Percentiles rank a stretch among this genome's conserved stretches.
phyloP scores from a whole-genome alignment of 2,888 invertebrate species.

The Branchipolynoe longqiensis region DNA sequence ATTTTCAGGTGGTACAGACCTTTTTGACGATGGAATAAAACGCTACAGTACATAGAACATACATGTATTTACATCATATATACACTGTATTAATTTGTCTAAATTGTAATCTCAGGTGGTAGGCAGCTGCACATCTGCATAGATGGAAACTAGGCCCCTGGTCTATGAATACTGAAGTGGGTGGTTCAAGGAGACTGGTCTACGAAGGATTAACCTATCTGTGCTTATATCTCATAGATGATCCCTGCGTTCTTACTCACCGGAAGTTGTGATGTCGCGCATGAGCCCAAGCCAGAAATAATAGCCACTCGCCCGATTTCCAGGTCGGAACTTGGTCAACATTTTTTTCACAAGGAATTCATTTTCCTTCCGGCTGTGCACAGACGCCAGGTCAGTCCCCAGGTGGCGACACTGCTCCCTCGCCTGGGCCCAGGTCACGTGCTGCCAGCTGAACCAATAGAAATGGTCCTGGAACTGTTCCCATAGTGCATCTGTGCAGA shows the following conservation, averaged over 20 bases:
- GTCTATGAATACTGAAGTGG: too few species aligned
- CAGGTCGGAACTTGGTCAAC: constrained; percentile 4
- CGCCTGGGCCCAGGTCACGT: constrained; percentile 45
- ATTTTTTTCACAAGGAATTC: constrained; percentile 31
- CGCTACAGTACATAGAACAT: too few species aligned
- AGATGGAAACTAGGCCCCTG: too few species aligned
- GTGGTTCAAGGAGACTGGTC: too few species aligned
- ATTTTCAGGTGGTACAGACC: too few species aligned
- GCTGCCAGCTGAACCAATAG: constrained; percentile 57
- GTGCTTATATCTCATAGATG: too few species aligned
- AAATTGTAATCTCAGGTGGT: too few species aligned
- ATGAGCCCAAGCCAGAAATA: constrained; percentile 47
- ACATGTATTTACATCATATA: too few species aligned
- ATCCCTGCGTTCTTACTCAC: constrained; percentile 8
- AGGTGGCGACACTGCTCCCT: constrained; percentile 19
- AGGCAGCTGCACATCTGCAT: too few species aligned
- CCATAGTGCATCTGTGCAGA: constrained; percentile 37
- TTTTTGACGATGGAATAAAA: too few species aligned
- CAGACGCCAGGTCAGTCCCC: constrained; percentile 23
- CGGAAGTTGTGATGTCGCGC: constrained; percentile 46
- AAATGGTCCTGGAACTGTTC: constrained; percentile 49
- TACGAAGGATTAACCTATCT: too few species aligned
- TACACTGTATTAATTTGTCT: too few species aligned
- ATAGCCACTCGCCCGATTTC: neutral
- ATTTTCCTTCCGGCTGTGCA: constrained; percentile 34